Evolutionary conservation across 2,797 vertebrate species (phyloP).

Genomic region (Lycodopsis pacificus): DNA sequence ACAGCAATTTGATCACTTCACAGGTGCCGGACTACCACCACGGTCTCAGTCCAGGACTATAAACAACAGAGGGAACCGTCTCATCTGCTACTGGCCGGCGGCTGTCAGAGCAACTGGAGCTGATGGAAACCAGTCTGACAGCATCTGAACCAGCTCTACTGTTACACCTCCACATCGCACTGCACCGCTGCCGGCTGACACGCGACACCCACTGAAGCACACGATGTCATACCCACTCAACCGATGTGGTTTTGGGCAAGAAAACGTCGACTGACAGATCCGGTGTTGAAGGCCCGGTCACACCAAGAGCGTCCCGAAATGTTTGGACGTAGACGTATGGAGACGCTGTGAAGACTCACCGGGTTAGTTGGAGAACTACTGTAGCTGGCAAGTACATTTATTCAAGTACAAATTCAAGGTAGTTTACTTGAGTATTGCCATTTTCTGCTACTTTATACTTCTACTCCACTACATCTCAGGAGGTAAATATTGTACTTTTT

Average conservation of each 20-base stretch:
- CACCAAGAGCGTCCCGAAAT: neutral
- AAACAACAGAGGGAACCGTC: neutral
- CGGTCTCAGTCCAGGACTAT: neutral
- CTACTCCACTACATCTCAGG: neutral
- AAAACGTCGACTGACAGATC: neutral
- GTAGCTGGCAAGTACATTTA: neutral
- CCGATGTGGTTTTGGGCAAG: neutral
- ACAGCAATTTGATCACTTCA: neutral
- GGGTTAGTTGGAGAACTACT: neutral
- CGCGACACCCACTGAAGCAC: neutral
- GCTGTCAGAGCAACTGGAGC: slow-evolving; percentile 34
- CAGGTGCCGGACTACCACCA: neutral
- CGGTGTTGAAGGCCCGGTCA: neutral
- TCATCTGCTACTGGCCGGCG: neutral
- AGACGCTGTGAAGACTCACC: neutral
- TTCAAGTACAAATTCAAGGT: neutral
- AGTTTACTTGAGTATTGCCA: neutral
- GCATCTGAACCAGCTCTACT: slow-evolving; percentile 30
- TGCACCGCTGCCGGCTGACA: neutral
- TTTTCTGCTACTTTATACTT: neutral
- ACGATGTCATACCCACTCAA: neutral
- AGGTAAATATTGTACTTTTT: neutral
- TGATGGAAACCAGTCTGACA: slow-evolving; percentile 47
- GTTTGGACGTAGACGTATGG: neutral
- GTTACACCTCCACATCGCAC: slow-evolving; percentile 18